Evolutionary conservation across 2,797 vertebrate genomes (phyloP), one percentile per base, ranked within the genome.

Genomic region (Sebastes wilsoni): DNA sequence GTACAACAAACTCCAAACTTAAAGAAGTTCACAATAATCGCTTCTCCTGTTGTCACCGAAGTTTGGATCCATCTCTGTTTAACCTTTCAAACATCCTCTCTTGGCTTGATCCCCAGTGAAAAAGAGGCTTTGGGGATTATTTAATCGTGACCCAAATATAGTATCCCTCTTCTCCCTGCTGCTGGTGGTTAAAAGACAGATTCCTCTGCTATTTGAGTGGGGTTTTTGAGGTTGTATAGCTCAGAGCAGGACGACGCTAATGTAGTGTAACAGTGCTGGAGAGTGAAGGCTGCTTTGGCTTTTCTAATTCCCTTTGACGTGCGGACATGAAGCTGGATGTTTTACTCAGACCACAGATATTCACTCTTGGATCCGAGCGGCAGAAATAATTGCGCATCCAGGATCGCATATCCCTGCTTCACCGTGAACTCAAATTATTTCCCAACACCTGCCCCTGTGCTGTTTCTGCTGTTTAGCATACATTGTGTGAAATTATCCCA

Each of bases 71-170:
- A 73, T 94, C 86, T 90, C 88, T 84, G 88, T 91, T 92, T 89
- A 94, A 93, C 92, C 89, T 87, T 83, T 90, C 87, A 83, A 79
- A 86, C 85, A 81, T 79, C 84, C 82, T 78, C 87, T 81, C 87
- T 81, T 70, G 83, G 87, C 80, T 88, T 83, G 42, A 91, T 90
- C 87, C 90, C 77, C 61, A 32, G 77, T 65, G 85, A 93, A 89
- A 92, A 91, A 88, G 88, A 92, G 83, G 91, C 90, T 92, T 88
- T 90, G 68, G 86, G 88, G 93, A 95, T 94, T 95, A 94, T 85
- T 94, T 90, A 91, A 91, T 89, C 77, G 60, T 91, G 90, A 93
- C 94, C 93, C 85, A 95, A 90, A 94, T 93, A 92, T 70, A 87
- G 68, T 85, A 76, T 81, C 68, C 42, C 78, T 74, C 80, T 80